These are phyloP conservation scores for Autographa pulchrina DNA, from an alignment of 2,888 invertebrate genomes.

Conservation along the genomic window DNA sequence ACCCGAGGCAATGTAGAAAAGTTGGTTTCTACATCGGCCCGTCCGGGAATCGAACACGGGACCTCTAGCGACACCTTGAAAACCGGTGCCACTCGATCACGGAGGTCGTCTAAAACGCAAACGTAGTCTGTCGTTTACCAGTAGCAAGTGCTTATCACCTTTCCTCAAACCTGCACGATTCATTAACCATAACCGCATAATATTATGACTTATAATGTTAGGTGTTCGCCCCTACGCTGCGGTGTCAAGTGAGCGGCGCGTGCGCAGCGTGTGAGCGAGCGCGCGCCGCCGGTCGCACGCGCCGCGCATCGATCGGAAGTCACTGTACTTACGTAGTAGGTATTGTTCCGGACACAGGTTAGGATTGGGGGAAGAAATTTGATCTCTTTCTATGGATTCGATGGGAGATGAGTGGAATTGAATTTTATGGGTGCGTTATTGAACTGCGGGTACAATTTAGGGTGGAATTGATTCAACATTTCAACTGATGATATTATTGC, in stretches of 20 bases:
- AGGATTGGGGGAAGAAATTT: conserved; percentile 20
- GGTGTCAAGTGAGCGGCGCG: conserved; percentile 53
- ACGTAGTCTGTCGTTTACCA: neutral
- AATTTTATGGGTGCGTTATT: neutral
- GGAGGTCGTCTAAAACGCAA: no score
- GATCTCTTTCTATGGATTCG: neutral
- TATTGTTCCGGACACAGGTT: conserved; percentile 30
- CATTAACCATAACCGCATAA: conserved; percentile 7
- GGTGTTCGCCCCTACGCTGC: conserved; percentile 25
- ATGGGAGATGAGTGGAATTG: neutral
- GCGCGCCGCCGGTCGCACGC: conserved; percentile 59
- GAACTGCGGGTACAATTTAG: neutral
- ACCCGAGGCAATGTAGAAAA: no score
- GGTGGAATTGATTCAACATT: neutral
- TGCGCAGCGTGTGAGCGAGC: conserved; percentile 58
- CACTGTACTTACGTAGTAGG: conserved; percentile 50
- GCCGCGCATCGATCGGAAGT: conserved; percentile 50
- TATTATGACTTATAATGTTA: conserved; percentile 21
- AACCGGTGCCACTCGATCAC: no score
- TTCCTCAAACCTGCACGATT: neutral
- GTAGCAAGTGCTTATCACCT: neutral
- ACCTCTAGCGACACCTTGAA: no score
- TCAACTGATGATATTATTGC: neutral
- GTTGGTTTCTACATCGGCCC: no score
- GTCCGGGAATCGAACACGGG: no score